phyloP scores from a whole-genome alignment of 2,113 vertebrate genomes.

The Steatornis caripensis region DNA sequence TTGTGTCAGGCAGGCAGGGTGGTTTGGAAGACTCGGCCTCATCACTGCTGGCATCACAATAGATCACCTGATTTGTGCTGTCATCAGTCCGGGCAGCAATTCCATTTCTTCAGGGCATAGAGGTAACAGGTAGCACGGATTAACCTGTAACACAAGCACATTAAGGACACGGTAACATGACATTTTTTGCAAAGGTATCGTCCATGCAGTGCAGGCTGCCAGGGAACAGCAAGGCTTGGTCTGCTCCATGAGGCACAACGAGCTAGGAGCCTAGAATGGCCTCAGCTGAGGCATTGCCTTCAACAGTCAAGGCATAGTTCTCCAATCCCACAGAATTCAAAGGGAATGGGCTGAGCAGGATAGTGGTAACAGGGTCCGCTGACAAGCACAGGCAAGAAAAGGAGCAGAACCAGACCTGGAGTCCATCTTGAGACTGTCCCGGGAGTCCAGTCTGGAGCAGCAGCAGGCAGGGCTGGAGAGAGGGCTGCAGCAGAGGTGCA shows the following conservation, averaged over 20 bases:
- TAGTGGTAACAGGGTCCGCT: background rate
- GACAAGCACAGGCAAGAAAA: background rate
- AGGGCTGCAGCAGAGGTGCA: background rate
- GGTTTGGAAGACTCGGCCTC: background rate
- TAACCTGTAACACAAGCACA: background rate
- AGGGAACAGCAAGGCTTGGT: background rate
- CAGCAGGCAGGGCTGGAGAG: background rate
- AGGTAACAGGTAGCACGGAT: background rate
- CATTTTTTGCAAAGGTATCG: background rate
- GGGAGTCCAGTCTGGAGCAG: background rate
- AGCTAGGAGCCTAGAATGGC: background rate
- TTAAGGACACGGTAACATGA: background rate
- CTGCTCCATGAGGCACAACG: background rate
- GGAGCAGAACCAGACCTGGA: background rate
- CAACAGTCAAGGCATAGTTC: background rate
- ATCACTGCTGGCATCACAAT: background rate
- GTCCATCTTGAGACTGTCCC: background rate
- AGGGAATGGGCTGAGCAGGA: background rate
- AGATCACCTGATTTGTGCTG: background rate
- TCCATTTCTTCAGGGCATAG: background rate
- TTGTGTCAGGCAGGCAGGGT: background rate
- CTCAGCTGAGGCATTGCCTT: background rate
- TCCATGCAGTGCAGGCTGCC: background rate
- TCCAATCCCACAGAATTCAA: background rate
- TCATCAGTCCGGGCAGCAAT: background rate